Evolutionary conservation across 2,888 invertebrate species (phyloP).

Genomic region (Diarsia rubi): DNA sequence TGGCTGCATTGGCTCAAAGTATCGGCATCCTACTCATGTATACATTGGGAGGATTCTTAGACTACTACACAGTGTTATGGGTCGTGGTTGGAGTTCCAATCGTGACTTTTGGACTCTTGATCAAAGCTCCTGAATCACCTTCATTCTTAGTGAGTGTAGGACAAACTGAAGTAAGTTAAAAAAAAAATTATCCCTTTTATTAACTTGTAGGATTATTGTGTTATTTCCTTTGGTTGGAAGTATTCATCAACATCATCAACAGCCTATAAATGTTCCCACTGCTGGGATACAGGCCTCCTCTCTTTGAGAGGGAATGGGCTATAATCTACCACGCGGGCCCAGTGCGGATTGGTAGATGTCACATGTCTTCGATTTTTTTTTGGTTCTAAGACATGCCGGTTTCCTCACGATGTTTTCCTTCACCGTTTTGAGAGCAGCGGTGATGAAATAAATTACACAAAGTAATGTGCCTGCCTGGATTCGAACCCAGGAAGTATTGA

Average conservation of each 20-base stretch:
- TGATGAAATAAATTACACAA: too few species aligned
- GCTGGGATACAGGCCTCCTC: too few species aligned
- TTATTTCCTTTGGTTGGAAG: background rate
- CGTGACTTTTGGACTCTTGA: conserved; percentile 69
- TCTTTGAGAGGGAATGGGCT: too few species aligned
- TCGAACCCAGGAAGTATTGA: background rate
- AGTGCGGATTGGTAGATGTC: too few species aligned
- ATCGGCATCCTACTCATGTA: conserved; percentile 77
- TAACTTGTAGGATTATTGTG: background rate
- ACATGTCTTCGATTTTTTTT: too few species aligned
- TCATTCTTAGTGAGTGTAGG: conserved; percentile 78
- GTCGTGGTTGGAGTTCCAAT: conserved; percentile 70
- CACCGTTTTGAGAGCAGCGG: too few species aligned
- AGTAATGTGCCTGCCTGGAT: too few species aligned
- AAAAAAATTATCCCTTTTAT: background rate
- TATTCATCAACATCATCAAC: too few species aligned
- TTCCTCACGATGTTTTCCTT: too few species aligned
- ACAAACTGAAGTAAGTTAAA: conserved; percentile 73
- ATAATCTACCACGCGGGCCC: too few species aligned
- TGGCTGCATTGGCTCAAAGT: conserved; percentile 72
- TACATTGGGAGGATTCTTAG: conserved; percentile 75
- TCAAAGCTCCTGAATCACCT: conserved; percentile 82
- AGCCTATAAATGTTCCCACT: too few species aligned
- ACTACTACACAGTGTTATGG: conserved; percentile 76
- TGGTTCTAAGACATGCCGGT: too few species aligned